Conservation (phyloP, 2,888 invertebrate genomes). For the Hedychridium roseum region DNA sequence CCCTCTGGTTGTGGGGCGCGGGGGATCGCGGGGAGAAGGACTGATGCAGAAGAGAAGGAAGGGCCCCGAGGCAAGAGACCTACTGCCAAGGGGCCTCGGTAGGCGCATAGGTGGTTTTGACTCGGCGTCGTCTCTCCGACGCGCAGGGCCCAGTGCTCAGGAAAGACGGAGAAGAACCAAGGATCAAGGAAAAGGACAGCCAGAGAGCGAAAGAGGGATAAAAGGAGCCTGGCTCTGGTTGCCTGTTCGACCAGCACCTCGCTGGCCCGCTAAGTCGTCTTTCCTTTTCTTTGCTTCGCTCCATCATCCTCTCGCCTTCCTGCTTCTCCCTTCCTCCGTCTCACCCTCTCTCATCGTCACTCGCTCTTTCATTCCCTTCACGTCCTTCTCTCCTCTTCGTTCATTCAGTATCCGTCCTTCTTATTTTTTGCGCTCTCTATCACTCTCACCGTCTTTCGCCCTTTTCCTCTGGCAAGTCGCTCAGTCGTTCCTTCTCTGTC, state of each 20-base stretch:
- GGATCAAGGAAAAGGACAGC: constrained; percentile 11
- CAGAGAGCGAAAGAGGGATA: constrained; percentile 9
- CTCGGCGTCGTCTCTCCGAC: constrained; percentile 35
- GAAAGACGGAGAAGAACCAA: constrained; percentile 28
- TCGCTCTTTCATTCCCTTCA: too few relatives aligned
- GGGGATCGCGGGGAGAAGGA: constrained; percentile 7
- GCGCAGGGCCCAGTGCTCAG: constrained; percentile 36
- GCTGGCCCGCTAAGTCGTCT: too few relatives aligned
- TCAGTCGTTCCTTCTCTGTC: constrained; percentile 10
- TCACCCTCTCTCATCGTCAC: too few relatives aligned
- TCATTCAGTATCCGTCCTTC: too few relatives aligned
- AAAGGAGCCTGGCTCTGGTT: constrained; percentile 32
- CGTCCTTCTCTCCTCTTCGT: too few relatives aligned
- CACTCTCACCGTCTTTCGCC: constrained; percentile 7
- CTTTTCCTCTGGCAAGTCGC: constrained; percentile 5
- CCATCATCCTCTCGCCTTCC: constrained; percentile 5
- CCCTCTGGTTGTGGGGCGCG: constrained; percentile 16
- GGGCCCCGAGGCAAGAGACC: constrained; percentile 38
- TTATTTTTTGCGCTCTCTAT: constrained; percentile 14
- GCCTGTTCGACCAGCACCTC: constrained; percentile 42
- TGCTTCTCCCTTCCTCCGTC: too few relatives aligned
- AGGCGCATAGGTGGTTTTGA: constrained; percentile 42
- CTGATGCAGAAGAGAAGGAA: constrained; percentile 10
- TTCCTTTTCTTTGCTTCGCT: constrained; percentile 21
- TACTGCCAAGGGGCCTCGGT: constrained; percentile 39